Conservation (phyloP, 2,888 invertebrate genomes). For the Pyrrhia umbra region DNA sequence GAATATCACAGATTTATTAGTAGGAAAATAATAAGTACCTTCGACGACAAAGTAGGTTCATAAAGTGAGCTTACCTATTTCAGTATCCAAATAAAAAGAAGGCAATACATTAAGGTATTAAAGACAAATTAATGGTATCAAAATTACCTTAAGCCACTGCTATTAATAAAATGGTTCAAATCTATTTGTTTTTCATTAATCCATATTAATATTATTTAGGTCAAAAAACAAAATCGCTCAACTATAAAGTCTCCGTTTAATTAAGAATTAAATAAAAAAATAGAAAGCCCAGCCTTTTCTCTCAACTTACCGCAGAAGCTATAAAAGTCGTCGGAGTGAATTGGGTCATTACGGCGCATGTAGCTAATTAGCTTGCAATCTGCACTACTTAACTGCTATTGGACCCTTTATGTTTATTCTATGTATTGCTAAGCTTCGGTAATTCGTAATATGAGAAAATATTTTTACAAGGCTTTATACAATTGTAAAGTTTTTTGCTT, state of each 20-base stretch:
- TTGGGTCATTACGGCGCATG: conserved; percentile 53
- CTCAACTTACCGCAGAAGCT: conserved; percentile 49
- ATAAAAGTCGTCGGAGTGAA: conserved; percentile 56
- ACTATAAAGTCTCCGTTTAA: conserved; percentile 39
- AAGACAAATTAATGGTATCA: too few relatives aligned
- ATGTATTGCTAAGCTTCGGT: conserved; percentile 4
- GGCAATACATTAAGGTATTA: too few relatives aligned
- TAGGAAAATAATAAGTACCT: too few relatives aligned
- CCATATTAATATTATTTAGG: not conserved
- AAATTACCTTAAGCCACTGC: too few relatives aligned
- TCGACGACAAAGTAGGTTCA: too few relatives aligned
- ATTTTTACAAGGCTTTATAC: not conserved
- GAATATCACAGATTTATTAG: too few relatives aligned
- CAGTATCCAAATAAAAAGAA: too few relatives aligned
- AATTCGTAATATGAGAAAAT: not conserved
- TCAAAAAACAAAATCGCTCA: conserved; percentile 17
- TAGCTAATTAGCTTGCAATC: conserved; percentile 58
- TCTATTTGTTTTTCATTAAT: conserved; percentile 1
- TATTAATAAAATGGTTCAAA: too few relatives aligned
- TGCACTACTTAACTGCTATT: conserved; percentile 46
- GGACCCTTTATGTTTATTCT: conserved; percentile 24
- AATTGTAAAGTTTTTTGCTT: too few relatives aligned
- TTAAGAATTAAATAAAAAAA: conserved; percentile 52
- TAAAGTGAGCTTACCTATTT: too few relatives aligned
- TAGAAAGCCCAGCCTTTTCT: conserved; percentile 29